A percentile compares a stretch with the other conserved stretches of the same genome.
Conservation (phyloP, 2,113 vertebrate species). For the Eubucco bourcierii region DNA sequence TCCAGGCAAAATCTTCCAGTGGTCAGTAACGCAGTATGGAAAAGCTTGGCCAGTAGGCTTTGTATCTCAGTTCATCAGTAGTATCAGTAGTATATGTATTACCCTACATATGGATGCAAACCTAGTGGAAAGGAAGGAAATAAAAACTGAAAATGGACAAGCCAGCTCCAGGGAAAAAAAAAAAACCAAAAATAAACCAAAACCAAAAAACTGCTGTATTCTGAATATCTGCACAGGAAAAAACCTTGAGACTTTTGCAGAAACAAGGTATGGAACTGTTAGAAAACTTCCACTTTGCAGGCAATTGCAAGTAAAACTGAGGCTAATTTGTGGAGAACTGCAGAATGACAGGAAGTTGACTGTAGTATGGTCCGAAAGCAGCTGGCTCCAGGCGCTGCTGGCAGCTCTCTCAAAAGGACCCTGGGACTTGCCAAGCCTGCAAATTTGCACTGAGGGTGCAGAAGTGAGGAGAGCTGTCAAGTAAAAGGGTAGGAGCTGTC, state of each 20-base stretch:
- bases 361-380: too few relatives aligned
- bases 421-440: too few relatives aligned
- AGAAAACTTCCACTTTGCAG: not conserved
- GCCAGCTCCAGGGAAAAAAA: not conserved
- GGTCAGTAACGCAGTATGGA: constrained; percentile 62
- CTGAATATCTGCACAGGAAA: not conserved
- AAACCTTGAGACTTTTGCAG: not conserved
- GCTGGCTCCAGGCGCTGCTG: too few relatives aligned
- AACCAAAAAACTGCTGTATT: not conserved
- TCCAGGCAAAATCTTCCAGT: constrained; percentile 68
- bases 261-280: not conserved
- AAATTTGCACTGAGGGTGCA: too few relatives aligned
- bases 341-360: not conserved
- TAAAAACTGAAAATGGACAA: not conserved
- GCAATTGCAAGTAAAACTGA: not conserved
- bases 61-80: constrained; percentile 51
- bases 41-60: constrained; percentile 65
- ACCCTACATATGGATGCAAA: too few relatives aligned
- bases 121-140: not conserved
- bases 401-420: too few relatives aligned
- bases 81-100: too few relatives aligned
- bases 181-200: too few relatives aligned
- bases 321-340: not conserved
- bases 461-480: too few relatives aligned
- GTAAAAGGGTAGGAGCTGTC: too few relatives aligned